A percentile compares a stretch with the other conserved stretches of the same genome.
These are phyloP conservation scores for Amphiprion percula DNA, from an alignment of 2,113 vertebrate genomes.

Conservation along the genomic window DNA sequence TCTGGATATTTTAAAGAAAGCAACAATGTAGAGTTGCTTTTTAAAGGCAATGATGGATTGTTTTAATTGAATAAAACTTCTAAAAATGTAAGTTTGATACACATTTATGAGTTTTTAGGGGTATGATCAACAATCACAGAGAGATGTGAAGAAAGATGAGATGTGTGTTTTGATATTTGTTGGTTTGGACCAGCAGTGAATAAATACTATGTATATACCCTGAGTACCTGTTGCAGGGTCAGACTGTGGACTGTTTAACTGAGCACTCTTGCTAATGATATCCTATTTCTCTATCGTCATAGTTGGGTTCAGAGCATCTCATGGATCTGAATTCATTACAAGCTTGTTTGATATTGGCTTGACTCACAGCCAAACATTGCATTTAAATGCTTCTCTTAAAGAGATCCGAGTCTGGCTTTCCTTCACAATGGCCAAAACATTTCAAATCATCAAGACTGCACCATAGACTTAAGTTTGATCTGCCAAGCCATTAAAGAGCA, in stretches of 20 bases:
- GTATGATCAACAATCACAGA: too few relatives aligned
- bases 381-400: constrained; percentile 55
- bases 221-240: constrained; percentile 25
- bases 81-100: too few relatives aligned
- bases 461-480: constrained; percentile 70
- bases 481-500: constrained; percentile 68
- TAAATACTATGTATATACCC: not conserved
- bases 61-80: too few relatives aligned
- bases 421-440: constrained; percentile 65
- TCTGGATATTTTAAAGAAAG: too few relatives aligned
- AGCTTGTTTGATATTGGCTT: constrained; percentile 71
- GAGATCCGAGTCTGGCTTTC: constrained; percentile 49
- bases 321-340: constrained; percentile 58
- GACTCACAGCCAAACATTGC: constrained; percentile 60
- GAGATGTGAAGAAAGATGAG: too few relatives aligned
- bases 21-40: too few relatives aligned
- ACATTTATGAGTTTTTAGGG: too few relatives aligned
- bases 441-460: constrained; percentile 60
- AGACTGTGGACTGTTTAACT: not conserved
- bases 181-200: not conserved
- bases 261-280: not conserved
- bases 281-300: not conserved
- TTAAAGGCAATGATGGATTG: too few relatives aligned
- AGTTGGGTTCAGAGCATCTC: constrained; percentile 28
- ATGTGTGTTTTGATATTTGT: not conserved